Conservation (phyloP, 2,113 vertebrate species). For the Lepisosteus osseus region DNA sequence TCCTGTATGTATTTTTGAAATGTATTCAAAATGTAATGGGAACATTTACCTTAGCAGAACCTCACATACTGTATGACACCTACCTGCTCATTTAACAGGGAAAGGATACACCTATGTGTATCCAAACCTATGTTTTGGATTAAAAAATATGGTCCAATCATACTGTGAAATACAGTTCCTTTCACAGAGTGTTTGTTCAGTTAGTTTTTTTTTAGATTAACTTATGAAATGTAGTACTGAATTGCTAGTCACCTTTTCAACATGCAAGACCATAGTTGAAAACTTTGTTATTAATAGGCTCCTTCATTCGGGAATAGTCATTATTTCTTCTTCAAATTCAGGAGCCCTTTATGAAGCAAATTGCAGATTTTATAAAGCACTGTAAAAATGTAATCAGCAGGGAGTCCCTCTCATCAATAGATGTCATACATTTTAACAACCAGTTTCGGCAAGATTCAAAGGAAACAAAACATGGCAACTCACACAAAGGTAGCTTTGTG, state of each 20-base stretch:
- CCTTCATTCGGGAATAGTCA: slow-evolving; percentile 6
- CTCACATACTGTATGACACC: neutral
- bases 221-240: neutral
- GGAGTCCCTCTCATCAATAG: slow-evolving; percentile 18
- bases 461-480: slow-evolving; percentile 22
- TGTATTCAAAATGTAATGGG: too few species aligned
- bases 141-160: too few species aligned
- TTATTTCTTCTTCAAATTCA: slow-evolving; percentile 13
- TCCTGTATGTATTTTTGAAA: too few species aligned
- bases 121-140: too few species aligned
- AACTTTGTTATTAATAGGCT: slow-evolving; percentile 13
- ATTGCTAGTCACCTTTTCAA: slow-evolving; percentile 16
- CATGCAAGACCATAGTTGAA: slow-evolving; percentile 4
- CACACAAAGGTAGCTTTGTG: slow-evolving; percentile 24
- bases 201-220: too few species aligned
- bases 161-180: too few species aligned
- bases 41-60: too few species aligned
- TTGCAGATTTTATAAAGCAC: slow-evolving; percentile 21
- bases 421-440: slow-evolving; percentile 26
- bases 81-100: too few species aligned
- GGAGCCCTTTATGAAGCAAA: slow-evolving; percentile 15
- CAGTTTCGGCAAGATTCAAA: slow-evolving; percentile 17
- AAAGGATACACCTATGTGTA: too few species aligned
- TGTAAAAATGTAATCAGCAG: slow-evolving; percentile 23
- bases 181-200: too few species aligned